Evolutionary conservation across 2,888 invertebrate genomes (phyloP), one percentile per base, ranked within the genome.

Genomic region (Zygogramma bicolorata): DNA sequence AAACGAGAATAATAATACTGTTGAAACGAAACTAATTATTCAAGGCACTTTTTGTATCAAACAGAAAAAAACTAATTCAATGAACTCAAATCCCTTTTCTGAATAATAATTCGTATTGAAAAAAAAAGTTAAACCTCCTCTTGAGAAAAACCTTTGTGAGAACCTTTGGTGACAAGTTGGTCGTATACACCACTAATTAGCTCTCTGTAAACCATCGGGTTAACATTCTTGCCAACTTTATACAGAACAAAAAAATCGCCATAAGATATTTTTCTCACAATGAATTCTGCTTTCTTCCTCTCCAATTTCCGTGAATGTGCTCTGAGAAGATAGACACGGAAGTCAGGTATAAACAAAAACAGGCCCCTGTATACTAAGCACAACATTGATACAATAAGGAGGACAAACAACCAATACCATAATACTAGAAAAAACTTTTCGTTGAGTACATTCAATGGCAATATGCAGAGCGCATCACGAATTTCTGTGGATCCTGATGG

Each of bases 171-270:
- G 31, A 58, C 71, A 15, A 81, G 69, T 34, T 74, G 68, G 25
- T 81, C 81, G 68, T 81, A 75, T 34, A 83, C 71, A 6, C 75
- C 79, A 10, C 63, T 40, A 1, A 93, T 85, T 58, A 94, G 85
- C 78, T 93, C 93, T 75, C 90, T 89, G 84, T 91, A 93, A 63
- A 92, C 87, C 18, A 91, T 86, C 0, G 93, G 92, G 84, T 93
- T 93, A 79, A 95, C 90, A 85, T 95, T 95, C 82, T 92, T 93
- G 70, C 93, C 92, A 59, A 95, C 88, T 82, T 93, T 91, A 84
- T 93, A 91, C 8, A 95, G 86, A 38, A 95, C 84, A 85, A 95
- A 95, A 92, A 94, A 95, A 85, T 95, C 95, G 0, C 93, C 93
- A 73, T 91, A 92, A 66, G 89, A 88, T 49, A 91, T 88, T 66